A percentile compares a stretch with the other conserved stretches of the same genome.
These are phyloP conservation scores for Polydrusus tereticollis DNA, from an alignment of 2,888 invertebrate species.

Conservation along the genomic window DNA sequence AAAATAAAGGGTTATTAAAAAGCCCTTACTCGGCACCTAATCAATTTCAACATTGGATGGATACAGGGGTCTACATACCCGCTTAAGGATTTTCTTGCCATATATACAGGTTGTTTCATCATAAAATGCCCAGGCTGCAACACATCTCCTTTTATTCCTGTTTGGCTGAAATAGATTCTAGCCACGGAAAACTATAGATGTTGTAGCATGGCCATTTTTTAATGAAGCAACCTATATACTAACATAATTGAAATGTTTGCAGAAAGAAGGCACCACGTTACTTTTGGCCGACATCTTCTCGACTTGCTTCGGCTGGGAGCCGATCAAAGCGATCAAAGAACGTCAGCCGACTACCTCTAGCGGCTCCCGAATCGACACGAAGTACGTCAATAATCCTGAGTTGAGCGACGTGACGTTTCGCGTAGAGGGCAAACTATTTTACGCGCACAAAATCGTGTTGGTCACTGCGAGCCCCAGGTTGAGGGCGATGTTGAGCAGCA, in stretches of 20 bases:
- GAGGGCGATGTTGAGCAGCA: slow-evolving; percentile 86
- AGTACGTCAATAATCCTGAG: slow-evolving; percentile 94
- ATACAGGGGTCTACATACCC: no score
- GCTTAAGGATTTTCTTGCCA: no score
- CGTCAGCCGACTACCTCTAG: slow-evolving; percentile 74
- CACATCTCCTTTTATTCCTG: no score
- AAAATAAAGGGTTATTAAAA: no score
- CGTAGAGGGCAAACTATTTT: slow-evolving; percentile 91
- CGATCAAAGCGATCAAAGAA: slow-evolving; percentile 82
- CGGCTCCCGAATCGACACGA: slow-evolving; percentile 88
- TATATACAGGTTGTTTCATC: no score
- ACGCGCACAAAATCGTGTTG: slow-evolving; percentile 93
- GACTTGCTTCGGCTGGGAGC: slow-evolving; percentile 90
- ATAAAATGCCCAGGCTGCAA: no score
- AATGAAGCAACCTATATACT: background rate
- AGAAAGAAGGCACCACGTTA: slow-evolving; percentile 91
- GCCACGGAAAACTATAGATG: no score
- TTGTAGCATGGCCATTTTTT: no score
- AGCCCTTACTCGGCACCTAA: no score
- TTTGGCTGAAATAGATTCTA: no score
- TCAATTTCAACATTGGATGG: no score
- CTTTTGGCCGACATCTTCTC: slow-evolving; percentile 90
- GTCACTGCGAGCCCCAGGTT: slow-evolving; percentile 91
- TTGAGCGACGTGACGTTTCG: slow-evolving; percentile 93
- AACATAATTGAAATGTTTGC: slow-evolving; percentile 53